phyloP scores from a whole-genome alignment of 2,888 invertebrate genomes.

The Hydropsyche betteni region DNA sequence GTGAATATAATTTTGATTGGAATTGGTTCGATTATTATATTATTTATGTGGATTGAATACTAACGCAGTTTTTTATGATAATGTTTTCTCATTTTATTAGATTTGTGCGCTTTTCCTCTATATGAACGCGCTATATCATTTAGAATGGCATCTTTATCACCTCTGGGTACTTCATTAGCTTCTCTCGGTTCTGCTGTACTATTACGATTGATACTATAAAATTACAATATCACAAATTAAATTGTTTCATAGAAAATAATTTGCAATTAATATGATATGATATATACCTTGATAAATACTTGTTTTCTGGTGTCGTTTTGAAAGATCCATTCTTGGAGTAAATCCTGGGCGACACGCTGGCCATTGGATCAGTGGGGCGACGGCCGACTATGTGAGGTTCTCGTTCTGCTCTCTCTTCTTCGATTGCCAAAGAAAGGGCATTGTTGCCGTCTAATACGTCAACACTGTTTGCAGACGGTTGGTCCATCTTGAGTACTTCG shows the following conservation, averaged over 20 bases:
- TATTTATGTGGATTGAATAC: background rate
- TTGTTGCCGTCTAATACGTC: conserved; percentile 75
- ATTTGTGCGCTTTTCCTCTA: conserved; percentile 58
- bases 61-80: conserved; percentile 38
- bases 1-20: too few species aligned
- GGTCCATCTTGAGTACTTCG: conserved; percentile 74
- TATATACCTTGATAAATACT: conserved; percentile 58
- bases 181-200: conserved; percentile 65
- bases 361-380: conserved; percentile 62
- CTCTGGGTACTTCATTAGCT: conserved; percentile 70
- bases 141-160: conserved; percentile 75
- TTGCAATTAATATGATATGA: background rate
- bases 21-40: background rate
- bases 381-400: conserved; percentile 66
- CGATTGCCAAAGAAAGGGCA: conserved; percentile 80
- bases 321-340: conserved; percentile 63
- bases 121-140: conserved; percentile 78
- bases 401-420: conserved; percentile 78
- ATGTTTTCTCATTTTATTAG: conserved; percentile 22
- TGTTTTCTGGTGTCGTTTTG: conserved; percentile 61
- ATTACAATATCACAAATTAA: conserved; percentile 26
- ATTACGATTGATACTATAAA: conserved; percentile 51
- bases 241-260: background rate
- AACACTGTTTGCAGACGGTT: conserved; percentile 65
- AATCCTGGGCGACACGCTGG: conserved; percentile 59